phyloP scores from a whole-genome alignment of 1,140 invertebrate genomes.

The roundworm (Caenorhabditis elegans) region WBcel235 BX284606.5:10824001-10824500 shows the following conservation, averaged over 20 bases:
- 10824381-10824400: conserved; percentile 74
- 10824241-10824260: conserved; percentile 77
- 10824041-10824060: conserved; percentile 65
- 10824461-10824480: conserved; percentile 53
- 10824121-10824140: not conserved
- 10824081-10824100: conserved; percentile 43
- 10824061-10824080: conserved; percentile 50
- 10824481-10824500: conserved; percentile 58
- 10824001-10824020: conserved; percentile 56
- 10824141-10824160: not conserved
- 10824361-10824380: conserved; percentile 72
- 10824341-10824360: conserved; percentile 71
- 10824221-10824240: conserved; percentile 73
- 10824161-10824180: conserved; percentile 66
- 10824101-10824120: not conserved
- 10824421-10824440: conserved; percentile 63
- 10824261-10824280: conserved; percentile 76
- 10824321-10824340: conserved; percentile 73
- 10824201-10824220: conserved; percentile 71
- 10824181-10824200: conserved; percentile 71
- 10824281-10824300: conserved; percentile 78
- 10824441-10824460: conserved; percentile 60
- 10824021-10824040: conserved; percentile 56
- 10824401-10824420: conserved; percentile 74
- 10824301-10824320: conserved; percentile 75